Percentiles rank a stretch among this genome's conserved stretches.
These are phyloP conservation scores for Drosophila cardini DNA, from an alignment of 1,140 invertebrate species.

Conservation along the genomic window DNA sequence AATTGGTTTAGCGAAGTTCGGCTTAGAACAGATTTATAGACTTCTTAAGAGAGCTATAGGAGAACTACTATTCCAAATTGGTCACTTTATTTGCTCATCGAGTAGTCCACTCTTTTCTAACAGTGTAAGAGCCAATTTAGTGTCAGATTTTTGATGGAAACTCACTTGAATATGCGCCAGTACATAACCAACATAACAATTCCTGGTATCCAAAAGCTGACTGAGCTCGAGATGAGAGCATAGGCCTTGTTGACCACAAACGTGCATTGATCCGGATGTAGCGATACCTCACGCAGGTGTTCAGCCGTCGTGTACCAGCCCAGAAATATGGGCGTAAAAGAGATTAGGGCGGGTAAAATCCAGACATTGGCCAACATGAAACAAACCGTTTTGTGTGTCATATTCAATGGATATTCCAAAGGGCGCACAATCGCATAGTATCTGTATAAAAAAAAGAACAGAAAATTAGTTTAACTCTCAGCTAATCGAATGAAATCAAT, in stretches of 20 bases:
- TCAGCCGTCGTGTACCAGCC: constrained; percentile 95
- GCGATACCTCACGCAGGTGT: constrained; percentile 88
- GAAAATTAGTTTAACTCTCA: neutral
- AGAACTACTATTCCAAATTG: too few species aligned
- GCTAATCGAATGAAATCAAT: neutral
- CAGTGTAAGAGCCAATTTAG: constrained; percentile 24
- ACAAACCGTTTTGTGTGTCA: constrained; percentile 92
- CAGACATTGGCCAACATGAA: constrained; percentile 95
- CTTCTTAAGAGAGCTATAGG: too few species aligned
- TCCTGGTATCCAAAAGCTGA: constrained; percentile 98
- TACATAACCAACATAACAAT: constrained; percentile 97
- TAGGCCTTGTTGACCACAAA: constrained; percentile 96
- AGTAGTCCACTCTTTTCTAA: too few species aligned
- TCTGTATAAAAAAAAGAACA: constrained; percentile 37
- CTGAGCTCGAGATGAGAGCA: constrained; percentile 94
- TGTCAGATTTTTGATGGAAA: constrained; percentile 15
- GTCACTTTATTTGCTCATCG: too few species aligned
- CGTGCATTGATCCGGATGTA: constrained; percentile 91
- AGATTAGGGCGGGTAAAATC: constrained; percentile 95
- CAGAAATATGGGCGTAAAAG: constrained; percentile 97
- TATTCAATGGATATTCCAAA: constrained; percentile 94
- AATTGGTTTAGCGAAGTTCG: too few species aligned
- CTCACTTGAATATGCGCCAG: constrained; percentile 93
- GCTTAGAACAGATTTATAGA: too few species aligned
- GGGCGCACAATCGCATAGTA: constrained; percentile 96